These are phyloP conservation scores for Rhamnusium bicolor DNA, from an alignment of 2,888 invertebrate genomes.

Conservation along the genomic window DNA sequence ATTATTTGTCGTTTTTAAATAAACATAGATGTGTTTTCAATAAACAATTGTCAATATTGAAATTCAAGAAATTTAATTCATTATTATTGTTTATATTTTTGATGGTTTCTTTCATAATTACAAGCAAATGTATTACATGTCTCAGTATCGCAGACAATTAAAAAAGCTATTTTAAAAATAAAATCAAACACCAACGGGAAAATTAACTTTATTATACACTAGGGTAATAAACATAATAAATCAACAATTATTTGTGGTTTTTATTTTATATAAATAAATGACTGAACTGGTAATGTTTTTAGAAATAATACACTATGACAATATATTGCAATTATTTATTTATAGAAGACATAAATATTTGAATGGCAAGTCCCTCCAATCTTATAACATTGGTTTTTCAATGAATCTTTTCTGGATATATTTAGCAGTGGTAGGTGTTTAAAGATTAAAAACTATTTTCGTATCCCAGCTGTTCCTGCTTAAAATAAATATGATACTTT, in stretches of 20 bases:
- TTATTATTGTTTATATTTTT: too few relatives aligned
- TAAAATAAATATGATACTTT: slow-evolving; percentile 48
- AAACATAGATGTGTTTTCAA: too few relatives aligned
- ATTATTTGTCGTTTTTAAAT: too few relatives aligned
- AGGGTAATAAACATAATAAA: too few relatives aligned
- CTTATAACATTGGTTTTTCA: slow-evolving; percentile 14
- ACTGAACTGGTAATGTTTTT: not conserved
- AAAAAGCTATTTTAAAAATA: too few relatives aligned
- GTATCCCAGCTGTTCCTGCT: slow-evolving; percentile 48
- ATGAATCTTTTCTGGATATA: slow-evolving; percentile 25
- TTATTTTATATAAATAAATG: not conserved
- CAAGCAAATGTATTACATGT: too few relatives aligned
- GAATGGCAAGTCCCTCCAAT: not conserved
- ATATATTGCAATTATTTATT: not conserved
- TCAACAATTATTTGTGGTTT: not conserved
- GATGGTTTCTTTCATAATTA: too few relatives aligned
- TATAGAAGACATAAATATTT: not conserved
- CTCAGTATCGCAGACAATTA: too few relatives aligned
- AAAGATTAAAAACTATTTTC: slow-evolving; percentile 42
- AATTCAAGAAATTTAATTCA: too few relatives aligned
- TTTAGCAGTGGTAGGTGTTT: slow-evolving; percentile 35
- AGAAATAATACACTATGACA: not conserved
- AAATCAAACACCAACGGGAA: too few relatives aligned
- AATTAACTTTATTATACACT: too few relatives aligned
- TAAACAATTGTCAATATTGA: too few relatives aligned